Base-by-base conservation (phyloP, 2,113 vertebrate species). In the Psophia crepitans region DNA sequence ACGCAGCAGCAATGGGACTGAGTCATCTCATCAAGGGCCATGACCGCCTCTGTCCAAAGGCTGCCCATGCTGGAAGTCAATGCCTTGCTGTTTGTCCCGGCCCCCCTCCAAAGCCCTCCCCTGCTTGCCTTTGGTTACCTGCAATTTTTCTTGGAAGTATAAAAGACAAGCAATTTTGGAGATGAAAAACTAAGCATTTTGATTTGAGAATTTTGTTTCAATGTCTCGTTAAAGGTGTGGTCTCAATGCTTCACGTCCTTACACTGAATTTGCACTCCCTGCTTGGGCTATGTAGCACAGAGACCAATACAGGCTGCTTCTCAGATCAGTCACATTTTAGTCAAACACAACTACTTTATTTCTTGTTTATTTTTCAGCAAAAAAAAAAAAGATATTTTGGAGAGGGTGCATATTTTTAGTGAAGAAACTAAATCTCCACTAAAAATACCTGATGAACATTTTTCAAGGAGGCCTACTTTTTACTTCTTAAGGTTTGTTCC, bases 1-100 rank as follows among this genome's bases (percentile, higher is more conserved):
- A 75, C 0, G 0, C 2, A 12, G 44, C 49, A 64, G 39, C 43
- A 21, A 35, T 2, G 10, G 20, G 73, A 46, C 26, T 5, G 14
- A 77, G 39, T 11, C 44, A 20, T 22, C 35, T n/a, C 89, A 33
- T n/a, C 68, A 18, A 46, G 48, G 44, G 30, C 84, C 2, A 0
- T 15, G 51, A 75, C 43, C 17, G 53, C 5, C 68, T 53, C 68
- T 2, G 1, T 4, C 51, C 3, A 0, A 57, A 75, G n/a, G 20
- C 2, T 44, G 51, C 58, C 79, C 46, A 5, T 12, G 26, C 28
- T 73, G 48, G 21, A 51, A 51, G 13, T 13, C 73, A 63, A 14
- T 4, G 14, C 15, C 58, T 56, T 8, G 1, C 12, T 3, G 0
- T 24, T 63, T 33, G 7, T 64, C 68, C 43, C 2, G 1, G 22